phyloP scores from a whole-genome alignment of 2,888 invertebrate genomes.

The Microctonus aethiopoides region DNA sequence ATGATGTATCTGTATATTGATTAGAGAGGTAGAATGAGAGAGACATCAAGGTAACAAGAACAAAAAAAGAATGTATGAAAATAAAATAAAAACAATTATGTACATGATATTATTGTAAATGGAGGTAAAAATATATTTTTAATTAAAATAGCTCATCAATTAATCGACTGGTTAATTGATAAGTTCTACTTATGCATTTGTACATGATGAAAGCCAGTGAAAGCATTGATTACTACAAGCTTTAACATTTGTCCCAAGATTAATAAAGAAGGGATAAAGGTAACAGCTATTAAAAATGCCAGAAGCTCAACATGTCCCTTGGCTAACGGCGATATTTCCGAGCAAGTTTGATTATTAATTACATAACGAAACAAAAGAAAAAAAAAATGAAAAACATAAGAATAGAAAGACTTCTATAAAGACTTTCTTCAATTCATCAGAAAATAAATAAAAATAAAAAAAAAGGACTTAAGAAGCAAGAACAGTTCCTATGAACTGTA shows the following conservation, averaged over 20 bases:
- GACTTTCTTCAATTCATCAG: too few species aligned
- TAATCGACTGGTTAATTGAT: background rate
- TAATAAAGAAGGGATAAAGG: background rate
- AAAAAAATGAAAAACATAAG: background rate
- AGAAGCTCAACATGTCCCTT: background rate
- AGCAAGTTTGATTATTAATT: background rate
- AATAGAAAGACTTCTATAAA: background rate
- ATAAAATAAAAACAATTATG: too few species aligned
- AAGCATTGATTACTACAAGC: background rate
- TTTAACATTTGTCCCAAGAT: background rate
- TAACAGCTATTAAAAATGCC: background rate
- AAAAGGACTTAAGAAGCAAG: conserved; percentile 24
- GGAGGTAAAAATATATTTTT: too few species aligned
- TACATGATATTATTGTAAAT: too few species aligned
- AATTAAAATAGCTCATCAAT: too few species aligned
- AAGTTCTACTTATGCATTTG: conserved; percentile 1
- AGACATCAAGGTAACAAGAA: too few species aligned
- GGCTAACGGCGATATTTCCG: background rate
- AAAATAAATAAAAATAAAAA: background rate
- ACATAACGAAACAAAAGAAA: background rate
- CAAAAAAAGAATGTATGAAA: too few species aligned
- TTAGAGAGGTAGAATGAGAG: too few species aligned
- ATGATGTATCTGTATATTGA: too few species aligned
- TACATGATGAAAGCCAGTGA: background rate
- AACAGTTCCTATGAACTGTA: conserved; percentile 29